A percentile compares a stretch with the other conserved stretches of the same genome.
Conservation (phyloP, 2,888 invertebrate species). For the Chironomus tentans region DNA sequence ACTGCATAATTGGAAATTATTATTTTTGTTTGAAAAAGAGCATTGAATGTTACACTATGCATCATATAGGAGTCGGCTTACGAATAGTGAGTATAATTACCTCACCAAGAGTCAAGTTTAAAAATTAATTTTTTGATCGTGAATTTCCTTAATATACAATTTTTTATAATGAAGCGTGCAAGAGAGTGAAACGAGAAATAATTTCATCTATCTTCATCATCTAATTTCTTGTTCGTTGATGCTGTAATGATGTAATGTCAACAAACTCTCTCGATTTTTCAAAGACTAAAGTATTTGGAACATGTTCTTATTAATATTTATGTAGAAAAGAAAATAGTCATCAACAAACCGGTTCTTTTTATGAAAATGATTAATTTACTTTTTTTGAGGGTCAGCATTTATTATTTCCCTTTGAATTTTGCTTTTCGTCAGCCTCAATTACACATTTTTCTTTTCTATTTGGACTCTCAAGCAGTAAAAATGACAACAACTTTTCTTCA, state of each 20-base stretch:
- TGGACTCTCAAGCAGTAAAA: not conserved
- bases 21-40: not conserved
- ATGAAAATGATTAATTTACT: not conserved
- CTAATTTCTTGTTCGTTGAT: not conserved
- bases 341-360: not conserved
- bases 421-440: not conserved
- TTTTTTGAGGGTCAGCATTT: not conserved
- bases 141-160: not conserved
- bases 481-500: not conserved
- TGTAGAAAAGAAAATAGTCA: not conserved
- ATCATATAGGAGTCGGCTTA: not conserved
- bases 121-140: not conserved
- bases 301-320: not conserved
- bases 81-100: not conserved
- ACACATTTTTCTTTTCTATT: not conserved
- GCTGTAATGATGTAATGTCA: not conserved
- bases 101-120: constrained; percentile 1
- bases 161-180: not conserved
- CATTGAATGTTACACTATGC: not conserved
- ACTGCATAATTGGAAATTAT: not conserved
- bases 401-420: not conserved
- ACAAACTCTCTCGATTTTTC: not conserved
- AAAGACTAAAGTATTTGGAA: not conserved
- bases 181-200: not conserved
- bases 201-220: not conserved